Evolutionary conservation across 2,113 vertebrate genomes (phyloP).

Genomic region (Microcebus ravelobensis): DNA sequence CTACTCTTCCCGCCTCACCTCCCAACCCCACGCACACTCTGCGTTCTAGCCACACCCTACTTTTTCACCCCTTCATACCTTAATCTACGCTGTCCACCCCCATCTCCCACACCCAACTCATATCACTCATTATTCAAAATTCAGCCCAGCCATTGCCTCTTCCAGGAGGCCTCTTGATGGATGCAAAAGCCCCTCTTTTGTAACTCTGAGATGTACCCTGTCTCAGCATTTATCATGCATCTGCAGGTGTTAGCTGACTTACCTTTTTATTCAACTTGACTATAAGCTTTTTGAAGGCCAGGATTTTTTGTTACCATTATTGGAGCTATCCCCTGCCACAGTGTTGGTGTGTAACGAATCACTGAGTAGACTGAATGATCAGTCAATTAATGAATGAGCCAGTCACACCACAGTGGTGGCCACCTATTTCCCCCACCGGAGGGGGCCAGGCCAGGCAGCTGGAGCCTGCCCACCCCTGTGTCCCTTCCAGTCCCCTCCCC

Average conservation of each 20-base stretch:
- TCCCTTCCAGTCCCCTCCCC: rapidly evolving
- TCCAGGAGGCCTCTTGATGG: not conserved
- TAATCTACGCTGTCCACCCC: not conserved
- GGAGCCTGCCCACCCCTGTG: rapidly evolving
- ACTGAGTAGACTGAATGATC: not conserved
- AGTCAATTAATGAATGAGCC: not conserved
- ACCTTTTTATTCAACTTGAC: not conserved
- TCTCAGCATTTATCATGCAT: not conserved
- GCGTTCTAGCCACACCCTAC: not conserved
- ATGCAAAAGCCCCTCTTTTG: not conserved
- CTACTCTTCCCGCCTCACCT: not conserved
- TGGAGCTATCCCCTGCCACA: not conserved
- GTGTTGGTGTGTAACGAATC: not conserved
- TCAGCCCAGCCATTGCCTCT: not conserved
- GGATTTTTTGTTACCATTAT: not conserved
- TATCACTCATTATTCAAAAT: not conserved
- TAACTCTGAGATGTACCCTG: not conserved
- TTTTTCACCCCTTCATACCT: not conserved
- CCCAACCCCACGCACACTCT: not conserved
- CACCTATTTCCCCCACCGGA: not conserved
- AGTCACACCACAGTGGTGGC: not conserved
- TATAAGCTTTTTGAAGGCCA: not conserved
- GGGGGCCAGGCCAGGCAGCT: not conserved
- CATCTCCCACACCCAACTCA: not conserved
- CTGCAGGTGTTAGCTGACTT: not conserved